phyloP scores from a whole-genome alignment of 2,113 vertebrate genomes.

The Colistium nudipinnis region DNA sequence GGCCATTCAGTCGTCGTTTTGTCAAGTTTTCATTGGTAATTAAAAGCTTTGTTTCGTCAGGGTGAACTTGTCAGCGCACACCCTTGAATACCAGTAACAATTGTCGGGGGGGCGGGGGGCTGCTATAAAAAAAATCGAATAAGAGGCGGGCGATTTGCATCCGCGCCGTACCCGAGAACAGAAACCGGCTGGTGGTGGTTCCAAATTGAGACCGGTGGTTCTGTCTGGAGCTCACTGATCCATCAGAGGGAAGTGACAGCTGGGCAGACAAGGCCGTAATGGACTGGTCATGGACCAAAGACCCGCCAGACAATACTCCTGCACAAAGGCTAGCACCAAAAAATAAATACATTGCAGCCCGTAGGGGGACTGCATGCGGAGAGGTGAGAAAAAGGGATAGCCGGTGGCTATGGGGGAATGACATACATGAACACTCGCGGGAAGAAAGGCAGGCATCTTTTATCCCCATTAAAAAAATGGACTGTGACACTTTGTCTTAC shows the following conservation, averaged over 20 bases:
- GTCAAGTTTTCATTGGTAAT: constrained; percentile 43
- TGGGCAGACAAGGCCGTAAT: constrained; percentile 70
- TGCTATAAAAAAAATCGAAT: constrained; percentile 49
- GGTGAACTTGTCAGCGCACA: constrained; percentile 28
- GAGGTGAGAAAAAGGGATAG: background rate
- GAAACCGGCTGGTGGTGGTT: constrained; percentile 47
- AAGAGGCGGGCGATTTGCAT: constrained; percentile 57
- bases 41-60: constrained; percentile 50
- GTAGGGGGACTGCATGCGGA: constrained; percentile 4
- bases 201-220: constrained; percentile 58
- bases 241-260: constrained; percentile 70
- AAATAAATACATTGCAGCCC: background rate
- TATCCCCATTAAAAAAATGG: constrained; percentile 44
- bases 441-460: constrained; percentile 32
- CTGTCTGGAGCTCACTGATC: constrained; percentile 73
- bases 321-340: constrained; percentile 31
- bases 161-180: constrained; percentile 27
- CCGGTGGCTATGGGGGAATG: too few relatives aligned
- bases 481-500: constrained; percentile 60
- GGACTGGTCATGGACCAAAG: constrained; percentile 68
- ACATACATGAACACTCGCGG: constrained; percentile 29
- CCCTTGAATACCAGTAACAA: constrained; percentile 16
- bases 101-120: constrained; percentile 8
- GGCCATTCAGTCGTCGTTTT: constrained; percentile 24
- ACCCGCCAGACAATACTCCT: constrained; percentile 39